phyloP scores from a whole-genome alignment of 2,797 vertebrate species.

The Eptatretus atami region DNA sequence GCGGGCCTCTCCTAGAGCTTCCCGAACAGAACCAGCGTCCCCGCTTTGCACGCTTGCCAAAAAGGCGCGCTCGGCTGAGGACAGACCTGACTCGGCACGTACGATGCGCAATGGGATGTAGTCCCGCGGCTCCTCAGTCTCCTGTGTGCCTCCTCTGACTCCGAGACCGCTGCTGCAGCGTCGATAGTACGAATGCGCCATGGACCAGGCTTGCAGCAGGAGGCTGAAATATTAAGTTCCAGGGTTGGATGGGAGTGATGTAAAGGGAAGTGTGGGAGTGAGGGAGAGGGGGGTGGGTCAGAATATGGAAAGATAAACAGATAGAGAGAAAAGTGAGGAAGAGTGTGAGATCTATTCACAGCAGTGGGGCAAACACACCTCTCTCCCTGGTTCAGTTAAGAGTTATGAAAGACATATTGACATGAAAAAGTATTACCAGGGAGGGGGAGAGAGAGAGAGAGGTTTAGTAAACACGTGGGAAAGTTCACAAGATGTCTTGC shows the following conservation, averaged over 20 bases:
- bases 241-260: too few relatives aligned
- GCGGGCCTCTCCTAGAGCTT: constrained; percentile 63
- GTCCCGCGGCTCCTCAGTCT: constrained; percentile 18
- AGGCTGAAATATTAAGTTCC: too few relatives aligned
- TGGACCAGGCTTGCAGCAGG: neutral
- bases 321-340: too few relatives aligned
- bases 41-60: constrained; percentile 74
- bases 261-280: neutral
- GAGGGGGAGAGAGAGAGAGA: too few relatives aligned
- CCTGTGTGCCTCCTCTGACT: too few relatives aligned
- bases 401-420: too few relatives aligned
- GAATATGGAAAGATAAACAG: neutral
- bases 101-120: constrained; percentile 72
- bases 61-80: constrained; percentile 51
- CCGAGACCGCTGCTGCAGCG: neutral
- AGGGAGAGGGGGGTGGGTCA: neutral
- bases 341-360: too few relatives aligned
- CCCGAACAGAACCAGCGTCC: constrained; percentile 64
- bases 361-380: too few relatives aligned
- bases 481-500: too few relatives aligned
- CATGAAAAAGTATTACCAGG: too few relatives aligned
- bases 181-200: constrained; percentile 4
- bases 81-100: constrained; percentile 61
- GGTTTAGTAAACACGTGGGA: too few relatives aligned
- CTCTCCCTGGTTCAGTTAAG: too few relatives aligned